Percentiles rank a stretch among this genome's conserved stretches.
Evolutionary conservation across 2,797 vertebrate species (phyloP).

Genomic region (Coranthus polyacanthus): DNA sequence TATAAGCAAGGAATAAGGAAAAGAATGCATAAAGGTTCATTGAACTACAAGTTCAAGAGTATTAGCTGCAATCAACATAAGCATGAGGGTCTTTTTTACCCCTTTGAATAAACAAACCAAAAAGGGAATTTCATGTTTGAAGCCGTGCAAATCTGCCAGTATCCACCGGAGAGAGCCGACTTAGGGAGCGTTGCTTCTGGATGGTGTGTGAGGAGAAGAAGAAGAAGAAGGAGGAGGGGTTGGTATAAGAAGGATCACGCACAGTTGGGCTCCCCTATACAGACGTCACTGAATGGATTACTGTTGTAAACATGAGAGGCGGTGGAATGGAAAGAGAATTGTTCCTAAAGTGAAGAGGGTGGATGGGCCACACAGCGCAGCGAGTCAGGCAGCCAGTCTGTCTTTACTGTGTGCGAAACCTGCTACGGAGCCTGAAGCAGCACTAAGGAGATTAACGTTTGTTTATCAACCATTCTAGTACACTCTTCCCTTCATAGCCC

Average conservation of each 20-base stretch:
- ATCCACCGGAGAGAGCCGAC: constrained; percentile 44
- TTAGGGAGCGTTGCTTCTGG: constrained; percentile 33
- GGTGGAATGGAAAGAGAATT: constrained; percentile 45
- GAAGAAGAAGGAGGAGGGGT: constrained; percentile 21
- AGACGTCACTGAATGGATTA: constrained; percentile 67
- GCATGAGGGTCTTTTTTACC: constrained; percentile 11
- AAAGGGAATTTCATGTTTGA: constrained; percentile 39
- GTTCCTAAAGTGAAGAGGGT: constrained; percentile 43
- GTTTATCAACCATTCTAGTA: constrained; percentile 54
- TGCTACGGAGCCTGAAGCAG: constrained; percentile 52
- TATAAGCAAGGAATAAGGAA: constrained; percentile 29
- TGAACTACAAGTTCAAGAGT: constrained; percentile 42
- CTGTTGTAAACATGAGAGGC: constrained; percentile 56
- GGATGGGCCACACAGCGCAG: constrained; percentile 30
- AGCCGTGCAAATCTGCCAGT: constrained; percentile 34
- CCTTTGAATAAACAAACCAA: constrained; percentile 47
- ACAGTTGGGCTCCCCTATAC: constrained; percentile 50
- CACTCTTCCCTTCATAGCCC: constrained; percentile 34
- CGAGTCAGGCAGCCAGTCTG: constrained; percentile 46
- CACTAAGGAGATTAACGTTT: constrained; percentile 59
- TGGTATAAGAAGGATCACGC: constrained; percentile 51
- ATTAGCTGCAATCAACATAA: constrained; percentile 31
- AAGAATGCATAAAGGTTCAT: constrained; percentile 15
- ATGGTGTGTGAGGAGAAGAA: constrained; percentile 4
- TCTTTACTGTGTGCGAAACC: constrained; percentile 51